Evolutionary conservation across 2,888 invertebrate species (phyloP).

Genomic region (Colletes collaris): DNA sequence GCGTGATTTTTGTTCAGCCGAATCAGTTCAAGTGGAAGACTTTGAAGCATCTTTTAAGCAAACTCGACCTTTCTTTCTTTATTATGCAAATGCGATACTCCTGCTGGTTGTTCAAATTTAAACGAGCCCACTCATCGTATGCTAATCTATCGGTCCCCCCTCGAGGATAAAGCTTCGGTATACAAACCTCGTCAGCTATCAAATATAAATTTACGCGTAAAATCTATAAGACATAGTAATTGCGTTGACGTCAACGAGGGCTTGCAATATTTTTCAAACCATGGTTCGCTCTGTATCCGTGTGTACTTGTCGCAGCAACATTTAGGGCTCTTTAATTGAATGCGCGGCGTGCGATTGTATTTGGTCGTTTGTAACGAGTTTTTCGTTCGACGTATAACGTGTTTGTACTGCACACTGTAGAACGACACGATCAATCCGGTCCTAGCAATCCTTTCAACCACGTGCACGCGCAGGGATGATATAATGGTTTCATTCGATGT

Average conservation of each 20-base stretch:
- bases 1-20: conserved; percentile 36
- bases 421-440: conserved; percentile 15
- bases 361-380: conserved; percentile 41
- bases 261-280: conserved; percentile 5
- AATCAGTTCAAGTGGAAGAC: conserved; percentile 29
- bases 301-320: conserved; percentile 25
- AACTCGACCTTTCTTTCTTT: conserved; percentile 49
- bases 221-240: neutral
- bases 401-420: conserved; percentile 18
- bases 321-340: conserved; percentile 40
- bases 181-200: neutral
- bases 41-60: conserved; percentile 42
- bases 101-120: conserved; percentile 43
- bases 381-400: conserved; percentile 36
- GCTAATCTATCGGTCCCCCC: conserved; percentile 52
- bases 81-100: conserved; percentile 50
- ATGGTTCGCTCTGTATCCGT: conserved; percentile 25
- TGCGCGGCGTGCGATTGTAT: conserved; percentile 20
- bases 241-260: conserved; percentile 15
- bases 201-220: neutral
- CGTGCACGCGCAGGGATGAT: conserved; percentile 5
- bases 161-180: neutral
- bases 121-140: conserved; percentile 53
- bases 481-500: conserved; percentile 21
- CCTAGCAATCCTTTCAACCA: conserved; percentile 28